Evolutionary conservation across 2,113 vertebrate genomes (phyloP).

Genomic region (Microtus richardsoni): DNA sequence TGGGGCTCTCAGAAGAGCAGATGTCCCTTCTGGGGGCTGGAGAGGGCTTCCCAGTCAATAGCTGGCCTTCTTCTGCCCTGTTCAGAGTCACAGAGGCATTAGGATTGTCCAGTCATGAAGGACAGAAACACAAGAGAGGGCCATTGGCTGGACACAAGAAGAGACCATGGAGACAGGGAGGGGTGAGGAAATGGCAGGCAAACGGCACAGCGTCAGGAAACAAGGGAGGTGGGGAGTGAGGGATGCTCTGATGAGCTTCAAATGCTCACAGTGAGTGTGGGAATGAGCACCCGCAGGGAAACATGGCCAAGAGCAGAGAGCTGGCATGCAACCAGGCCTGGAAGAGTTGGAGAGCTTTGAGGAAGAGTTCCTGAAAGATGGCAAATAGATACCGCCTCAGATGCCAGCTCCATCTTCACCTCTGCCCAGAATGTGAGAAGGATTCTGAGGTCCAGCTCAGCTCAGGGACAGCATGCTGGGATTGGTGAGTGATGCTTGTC

Average conservation of each 20-base stretch:
- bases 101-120: not conserved
- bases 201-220: not conserved
- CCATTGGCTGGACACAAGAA: not conserved
- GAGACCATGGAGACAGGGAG: not conserved
- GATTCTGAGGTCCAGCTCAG: not conserved
- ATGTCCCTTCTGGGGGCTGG: not conserved
- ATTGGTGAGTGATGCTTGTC: slow-evolving; percentile 39
- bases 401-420: slow-evolving; percentile 12
- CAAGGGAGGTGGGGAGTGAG: not conserved
- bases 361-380: slow-evolving; percentile 9
- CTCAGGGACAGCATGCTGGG: slow-evolving; percentile 13
- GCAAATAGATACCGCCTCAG: not conserved
- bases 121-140: not conserved
- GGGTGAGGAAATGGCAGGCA: not conserved
- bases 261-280: not conserved
- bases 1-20: not conserved
- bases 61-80: not conserved
- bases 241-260: not conserved
- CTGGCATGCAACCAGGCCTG: not conserved
- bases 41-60: not conserved
- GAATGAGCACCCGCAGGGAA: not conserved
- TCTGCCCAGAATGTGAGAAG: not conserved
- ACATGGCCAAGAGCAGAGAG: not conserved
- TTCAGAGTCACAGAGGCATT: not conserved
- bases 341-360: slow-evolving; percentile 25